Percentiles rank a stretch among this genome's conserved stretches.
Conservation (phyloP, 2,113 vertebrate species). For the Corythoichthys intestinalis region DNA sequence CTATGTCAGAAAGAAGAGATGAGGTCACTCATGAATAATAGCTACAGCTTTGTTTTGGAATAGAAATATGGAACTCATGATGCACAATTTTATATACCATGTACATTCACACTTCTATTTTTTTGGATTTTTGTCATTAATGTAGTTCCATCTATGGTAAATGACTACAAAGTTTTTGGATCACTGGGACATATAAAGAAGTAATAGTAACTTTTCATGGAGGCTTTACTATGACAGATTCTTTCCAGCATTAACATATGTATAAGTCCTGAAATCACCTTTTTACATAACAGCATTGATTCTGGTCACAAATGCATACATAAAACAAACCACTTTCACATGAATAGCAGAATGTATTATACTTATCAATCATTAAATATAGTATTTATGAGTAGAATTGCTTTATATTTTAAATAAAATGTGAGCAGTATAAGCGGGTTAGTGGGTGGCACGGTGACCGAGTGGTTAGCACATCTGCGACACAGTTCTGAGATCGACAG, state of each 20-base stretch:
- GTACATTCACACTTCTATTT: slow-evolving; percentile 6
- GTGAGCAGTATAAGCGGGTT: too few relatives aligned
- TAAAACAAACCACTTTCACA: background rate
- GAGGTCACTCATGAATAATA: too few relatives aligned
- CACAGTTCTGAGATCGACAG: too few relatives aligned
- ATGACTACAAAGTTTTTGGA: background rate
- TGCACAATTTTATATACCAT: slow-evolving; percentile 14
- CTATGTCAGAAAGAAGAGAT: too few relatives aligned
- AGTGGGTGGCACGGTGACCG: too few relatives aligned
- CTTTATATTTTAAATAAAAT: background rate
- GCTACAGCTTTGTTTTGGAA: too few relatives aligned
- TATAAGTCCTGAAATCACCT: slow-evolving; percentile 6
- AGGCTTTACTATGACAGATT: background rate
- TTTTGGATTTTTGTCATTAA: background rate
- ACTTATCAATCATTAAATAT: background rate
- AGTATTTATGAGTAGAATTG: too few relatives aligned
- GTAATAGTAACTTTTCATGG: background rate
- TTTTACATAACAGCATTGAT: slow-evolving; percentile 15
- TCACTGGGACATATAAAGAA: background rate
- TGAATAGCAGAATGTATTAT: background rate
- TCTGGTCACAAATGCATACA: background rate
- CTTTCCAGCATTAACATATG: background rate
- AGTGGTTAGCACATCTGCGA: too few relatives aligned
- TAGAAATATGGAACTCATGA: too few relatives aligned
- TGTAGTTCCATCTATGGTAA: background rate